These are phyloP conservation scores for Plumapathes pennacea DNA, from an alignment of 92 coral and sea anemone genomes.

Conservation along the genomic window DNA sequence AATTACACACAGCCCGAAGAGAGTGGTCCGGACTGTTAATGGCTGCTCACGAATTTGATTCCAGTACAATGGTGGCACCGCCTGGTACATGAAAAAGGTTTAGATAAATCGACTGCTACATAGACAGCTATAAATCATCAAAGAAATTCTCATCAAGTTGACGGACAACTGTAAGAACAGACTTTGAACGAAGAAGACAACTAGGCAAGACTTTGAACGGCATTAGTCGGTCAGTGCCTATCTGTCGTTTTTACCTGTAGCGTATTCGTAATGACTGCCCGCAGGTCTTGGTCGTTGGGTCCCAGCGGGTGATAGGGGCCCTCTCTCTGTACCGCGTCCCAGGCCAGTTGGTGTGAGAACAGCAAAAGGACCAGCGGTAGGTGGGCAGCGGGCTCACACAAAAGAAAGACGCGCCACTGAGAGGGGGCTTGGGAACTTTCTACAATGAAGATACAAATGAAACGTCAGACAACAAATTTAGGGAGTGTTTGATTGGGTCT, in stretches of 20 bases:
- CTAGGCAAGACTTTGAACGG: not conserved
- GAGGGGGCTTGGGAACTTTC: conserved; percentile 73
- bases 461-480: too few relatives aligned
- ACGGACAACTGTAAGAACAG: too few relatives aligned
- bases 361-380: conserved; percentile 82
- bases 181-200: not conserved
- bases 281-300: conserved; percentile 55
- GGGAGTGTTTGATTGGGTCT: too few relatives aligned
- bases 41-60: conserved; percentile 79
- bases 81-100: conserved; percentile 8
- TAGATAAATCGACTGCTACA: not conserved
- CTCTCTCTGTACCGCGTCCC: conserved; percentile 91
- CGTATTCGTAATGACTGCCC: conserved; percentile 50
- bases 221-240: not conserved
- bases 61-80: conserved; percentile 77
- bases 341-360: conserved; percentile 88
- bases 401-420: conserved; percentile 84
- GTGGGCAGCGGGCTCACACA: conserved; percentile 75
- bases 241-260: conserved; percentile 72
- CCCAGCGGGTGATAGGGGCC: conserved; percentile 49
- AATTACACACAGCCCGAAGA: conserved; percentile 82
- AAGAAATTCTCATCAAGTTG: too few relatives aligned
- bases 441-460: not conserved
- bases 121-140: too few relatives aligned
- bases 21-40: conserved; percentile 78